A percentile compares a stretch with the other conserved stretches of the same genome.
These are phyloP conservation scores for Drosophila sproati DNA, from an alignment of 1,140 invertebrate genomes.

Conservation along the genomic window DNA sequence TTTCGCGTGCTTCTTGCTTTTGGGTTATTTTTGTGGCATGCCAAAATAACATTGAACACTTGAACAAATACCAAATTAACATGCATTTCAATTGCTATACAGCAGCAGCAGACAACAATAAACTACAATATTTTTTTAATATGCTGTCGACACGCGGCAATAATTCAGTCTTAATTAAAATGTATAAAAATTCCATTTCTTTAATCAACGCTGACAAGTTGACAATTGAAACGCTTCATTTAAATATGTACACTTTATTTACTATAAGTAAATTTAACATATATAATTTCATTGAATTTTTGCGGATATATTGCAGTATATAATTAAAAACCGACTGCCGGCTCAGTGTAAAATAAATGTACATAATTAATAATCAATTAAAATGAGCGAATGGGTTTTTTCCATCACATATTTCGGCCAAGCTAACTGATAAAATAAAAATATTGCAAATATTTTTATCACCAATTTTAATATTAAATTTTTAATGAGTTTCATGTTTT, in stretches of 20 bases:
- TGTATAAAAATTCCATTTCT: conserved; percentile 52
- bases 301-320: conserved; percentile 28
- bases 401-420: not conserved
- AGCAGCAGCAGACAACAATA: conserved; percentile 34
- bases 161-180: conserved; percentile 77
- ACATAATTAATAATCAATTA: conserved; percentile 1
- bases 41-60: conserved; percentile 45
- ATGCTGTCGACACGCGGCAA: conserved; percentile 52
- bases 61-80: conserved; percentile 46
- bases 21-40: conserved; percentile 60
- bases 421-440: conserved; percentile 32
- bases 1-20: conserved; percentile 16
- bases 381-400: not conserved
- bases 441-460: conserved; percentile 40
- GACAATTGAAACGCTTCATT: conserved; percentile 47
- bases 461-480: conserved; percentile 32
- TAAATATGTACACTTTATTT: conserved; percentile 28
- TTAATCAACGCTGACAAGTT: conserved; percentile 53
- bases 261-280: conserved; percentile 9
- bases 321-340: conserved; percentile 31
- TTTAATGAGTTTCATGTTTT: conserved; percentile 1
- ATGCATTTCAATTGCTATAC: conserved; percentile 56
- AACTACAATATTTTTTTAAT: conserved; percentile 34
- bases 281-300: conserved; percentile 21
- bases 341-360: conserved; percentile 14